phyloP scores from a whole-genome alignment of 2,113 vertebrate genomes.

The Nipponia nippon region DNA sequence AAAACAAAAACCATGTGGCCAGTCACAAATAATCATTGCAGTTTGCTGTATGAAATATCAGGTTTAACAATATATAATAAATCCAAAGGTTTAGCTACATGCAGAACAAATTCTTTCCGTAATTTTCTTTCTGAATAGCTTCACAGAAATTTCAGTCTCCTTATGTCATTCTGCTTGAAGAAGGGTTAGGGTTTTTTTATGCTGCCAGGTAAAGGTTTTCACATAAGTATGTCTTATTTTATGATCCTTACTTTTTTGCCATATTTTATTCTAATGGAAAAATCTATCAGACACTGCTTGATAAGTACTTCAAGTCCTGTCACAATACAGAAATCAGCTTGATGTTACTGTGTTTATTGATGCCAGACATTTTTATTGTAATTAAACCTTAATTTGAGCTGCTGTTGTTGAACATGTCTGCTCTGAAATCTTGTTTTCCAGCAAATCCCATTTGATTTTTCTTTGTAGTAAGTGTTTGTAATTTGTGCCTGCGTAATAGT shows the following conservation, averaged over 20 bases:
- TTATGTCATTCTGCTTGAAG: background rate
- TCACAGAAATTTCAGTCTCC: background rate
- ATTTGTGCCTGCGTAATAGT: background rate
- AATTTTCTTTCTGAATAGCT: background rate
- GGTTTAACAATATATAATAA: background rate
- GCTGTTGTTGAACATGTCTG: background rate
- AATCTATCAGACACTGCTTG: background rate
- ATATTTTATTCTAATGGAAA: background rate
- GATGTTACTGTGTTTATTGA: background rate
- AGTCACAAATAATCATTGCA: background rate
- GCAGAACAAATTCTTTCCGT: background rate
- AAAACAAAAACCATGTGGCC: background rate
- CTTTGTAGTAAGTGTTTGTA: background rate
- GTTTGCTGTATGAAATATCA: background rate
- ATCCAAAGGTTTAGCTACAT: background rate
- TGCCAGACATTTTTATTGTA: background rate
- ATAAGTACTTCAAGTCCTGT: background rate
- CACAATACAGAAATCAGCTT: background rate
- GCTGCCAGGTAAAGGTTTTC: background rate
- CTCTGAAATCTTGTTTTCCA: conserved; percentile 8
- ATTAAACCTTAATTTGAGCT: background rate
- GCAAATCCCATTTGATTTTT: background rate
- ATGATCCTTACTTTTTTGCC: background rate
- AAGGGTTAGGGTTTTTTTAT: background rate
- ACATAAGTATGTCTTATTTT: background rate